Percentiles rank a stretch among this genome's conserved stretches.
Evolutionary conservation across 2,113 vertebrate genomes (phyloP).

Genomic region (Platycercus adscitus): DNA sequence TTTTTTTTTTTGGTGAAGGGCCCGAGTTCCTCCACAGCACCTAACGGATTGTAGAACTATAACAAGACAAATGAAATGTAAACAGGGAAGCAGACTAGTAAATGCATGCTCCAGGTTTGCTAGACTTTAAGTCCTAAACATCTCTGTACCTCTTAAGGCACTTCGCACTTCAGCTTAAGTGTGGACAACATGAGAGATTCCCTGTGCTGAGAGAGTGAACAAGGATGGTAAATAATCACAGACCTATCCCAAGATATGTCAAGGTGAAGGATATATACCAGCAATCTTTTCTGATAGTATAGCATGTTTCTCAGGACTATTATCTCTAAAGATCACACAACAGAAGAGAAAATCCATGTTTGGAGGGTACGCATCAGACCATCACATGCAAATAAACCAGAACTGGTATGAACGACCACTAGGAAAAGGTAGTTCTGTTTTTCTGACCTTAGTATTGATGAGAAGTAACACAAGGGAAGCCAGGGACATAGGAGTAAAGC

Average conservation of each 20-base stretch:
- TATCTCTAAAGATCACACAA: background rate
- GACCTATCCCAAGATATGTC: background rate
- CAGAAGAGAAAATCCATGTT: background rate
- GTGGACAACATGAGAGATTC: background rate
- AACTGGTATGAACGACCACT: background rate
- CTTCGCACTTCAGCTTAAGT: background rate
- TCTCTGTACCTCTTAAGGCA: background rate
- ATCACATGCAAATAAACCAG: background rate
- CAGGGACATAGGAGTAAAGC: background rate
- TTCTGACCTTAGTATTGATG: background rate
- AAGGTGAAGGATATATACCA: background rate
- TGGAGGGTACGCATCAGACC: background rate
- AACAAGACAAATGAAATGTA: background rate
- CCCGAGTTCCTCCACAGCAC: background rate
- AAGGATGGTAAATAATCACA: background rate
- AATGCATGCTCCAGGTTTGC: background rate
- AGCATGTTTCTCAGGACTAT: background rate
- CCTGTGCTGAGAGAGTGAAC: fast-evolving
- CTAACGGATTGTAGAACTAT: background rate
- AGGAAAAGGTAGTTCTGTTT: background rate
- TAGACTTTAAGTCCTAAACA: background rate
- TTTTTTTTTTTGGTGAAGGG: background rate
- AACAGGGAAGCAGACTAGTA: background rate
- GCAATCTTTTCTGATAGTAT: background rate
- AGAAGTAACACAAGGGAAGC: background rate